Conservation (phyloP, 2,797 vertebrate genomes). For the Kryptopterus vitreolus region DNA sequence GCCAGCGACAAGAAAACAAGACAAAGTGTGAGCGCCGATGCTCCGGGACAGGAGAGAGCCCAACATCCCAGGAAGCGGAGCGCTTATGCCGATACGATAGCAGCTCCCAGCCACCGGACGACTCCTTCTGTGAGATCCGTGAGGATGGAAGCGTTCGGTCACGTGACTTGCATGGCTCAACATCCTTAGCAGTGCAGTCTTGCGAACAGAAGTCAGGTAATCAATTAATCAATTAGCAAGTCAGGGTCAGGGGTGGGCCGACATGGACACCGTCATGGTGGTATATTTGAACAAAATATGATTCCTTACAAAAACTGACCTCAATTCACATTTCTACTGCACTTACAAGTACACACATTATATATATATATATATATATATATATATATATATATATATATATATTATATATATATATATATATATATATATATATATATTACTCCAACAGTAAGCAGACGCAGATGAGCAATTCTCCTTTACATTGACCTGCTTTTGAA, state of each 20-base stretch:
- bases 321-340: too few species aligned
- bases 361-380: too few species aligned
- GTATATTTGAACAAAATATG: too few species aligned
- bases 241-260: not conserved
- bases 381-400: too few species aligned
- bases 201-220: constrained; percentile 29
- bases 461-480: too few species aligned
- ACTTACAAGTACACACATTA: too few species aligned
- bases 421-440: too few species aligned
- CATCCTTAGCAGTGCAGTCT: not conserved
- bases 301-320: too few species aligned
- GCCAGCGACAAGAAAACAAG: constrained; percentile 12
- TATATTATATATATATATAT: too few species aligned
- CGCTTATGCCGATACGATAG: constrained; percentile 19
- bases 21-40: constrained; percentile 9
- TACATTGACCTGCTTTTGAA: too few species aligned
- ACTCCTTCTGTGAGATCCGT: constrained; percentile 56
- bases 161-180: constrained; percentile 28
- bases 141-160: constrained; percentile 55
- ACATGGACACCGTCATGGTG: too few species aligned
- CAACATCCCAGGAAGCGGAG: not conserved
- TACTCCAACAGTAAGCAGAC: too few species aligned
- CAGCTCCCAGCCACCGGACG: constrained; percentile 28
- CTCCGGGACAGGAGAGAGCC: constrained; percentile 1
- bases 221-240: not conserved